phyloP scores from a whole-genome alignment of 92 coral and sea anemone species.

The Micromussa lordhowensis region DNA sequence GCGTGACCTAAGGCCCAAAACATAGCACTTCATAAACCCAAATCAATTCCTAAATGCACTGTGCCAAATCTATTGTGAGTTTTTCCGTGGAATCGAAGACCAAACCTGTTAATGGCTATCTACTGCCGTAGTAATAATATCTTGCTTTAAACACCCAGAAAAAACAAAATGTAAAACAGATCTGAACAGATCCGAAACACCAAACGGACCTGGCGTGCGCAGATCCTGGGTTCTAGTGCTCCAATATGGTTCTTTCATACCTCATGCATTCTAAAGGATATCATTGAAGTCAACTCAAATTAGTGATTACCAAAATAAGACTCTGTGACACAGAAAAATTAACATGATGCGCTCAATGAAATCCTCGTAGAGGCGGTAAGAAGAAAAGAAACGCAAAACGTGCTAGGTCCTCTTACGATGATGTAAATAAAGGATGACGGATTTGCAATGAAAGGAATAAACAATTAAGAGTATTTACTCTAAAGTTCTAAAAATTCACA shows the following conservation, averaged over 20 bases:
- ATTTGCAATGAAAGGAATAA: background rate
- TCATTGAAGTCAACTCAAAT: background rate
- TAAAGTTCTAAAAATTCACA: background rate
- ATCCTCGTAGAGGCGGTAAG: conserved; percentile 14
- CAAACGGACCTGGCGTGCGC: background rate
- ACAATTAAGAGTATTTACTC: background rate
- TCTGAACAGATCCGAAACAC: background rate
- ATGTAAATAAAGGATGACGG: background rate
- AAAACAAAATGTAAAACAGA: background rate
- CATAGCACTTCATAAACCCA: background rate
- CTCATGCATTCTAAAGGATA: background rate
- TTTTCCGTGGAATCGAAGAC: too few species aligned
- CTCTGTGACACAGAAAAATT: conserved; percentile 12
- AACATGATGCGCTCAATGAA: background rate
- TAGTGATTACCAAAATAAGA: background rate
- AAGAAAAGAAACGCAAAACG: conserved; percentile 6
- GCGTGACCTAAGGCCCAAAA: background rate
- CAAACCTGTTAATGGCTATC: too few species aligned
- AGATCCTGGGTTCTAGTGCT: background rate
- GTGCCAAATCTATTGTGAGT: too few species aligned
- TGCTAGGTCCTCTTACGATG: background rate
- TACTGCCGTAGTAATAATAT: too few species aligned
- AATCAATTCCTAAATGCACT: too few species aligned
- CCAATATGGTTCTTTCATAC: background rate
- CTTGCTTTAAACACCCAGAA: too few species aligned